These are phyloP conservation scores for Idris sp. DNA, from an alignment of 1,140 invertebrate species.

Conservation along the genomic window DNA sequence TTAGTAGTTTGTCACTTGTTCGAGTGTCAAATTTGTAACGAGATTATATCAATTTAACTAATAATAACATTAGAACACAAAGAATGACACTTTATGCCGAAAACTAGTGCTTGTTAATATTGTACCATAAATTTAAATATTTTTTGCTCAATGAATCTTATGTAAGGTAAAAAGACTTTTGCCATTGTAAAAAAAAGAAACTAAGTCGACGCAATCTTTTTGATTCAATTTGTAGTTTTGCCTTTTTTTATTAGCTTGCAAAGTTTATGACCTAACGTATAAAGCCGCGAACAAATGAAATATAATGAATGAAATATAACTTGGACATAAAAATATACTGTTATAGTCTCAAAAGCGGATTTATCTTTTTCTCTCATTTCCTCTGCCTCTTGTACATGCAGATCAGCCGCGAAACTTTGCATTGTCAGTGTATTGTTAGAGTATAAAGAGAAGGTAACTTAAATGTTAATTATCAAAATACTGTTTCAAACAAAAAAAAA, in stretches of 20 bases:
- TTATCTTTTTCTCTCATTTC: slow-evolving; percentile 40
- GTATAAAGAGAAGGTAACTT: slow-evolving; percentile 36
- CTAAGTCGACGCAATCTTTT: too few relatives aligned
- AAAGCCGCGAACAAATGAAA: slow-evolving; percentile 13
- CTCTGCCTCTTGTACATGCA: slow-evolving; percentile 30
- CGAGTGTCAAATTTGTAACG: too few relatives aligned
- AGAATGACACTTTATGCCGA: too few relatives aligned
- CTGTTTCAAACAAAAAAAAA: slow-evolving; percentile 15
- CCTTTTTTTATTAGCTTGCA: too few relatives aligned
- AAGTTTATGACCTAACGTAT: slow-evolving; percentile 2
- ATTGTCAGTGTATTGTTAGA: slow-evolving; percentile 21
- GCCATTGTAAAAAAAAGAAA: too few relatives aligned
- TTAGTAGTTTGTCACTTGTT: too few relatives aligned
- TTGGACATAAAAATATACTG: slow-evolving; percentile 21
- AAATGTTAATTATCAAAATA: slow-evolving; percentile 41
- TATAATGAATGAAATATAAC: slow-evolving; percentile 26
- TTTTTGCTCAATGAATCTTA: too few relatives aligned
- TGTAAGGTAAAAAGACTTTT: too few relatives aligned
- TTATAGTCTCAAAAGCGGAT: slow-evolving; percentile 35
- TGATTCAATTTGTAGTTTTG: neutral
- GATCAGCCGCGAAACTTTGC: slow-evolving; percentile 36
- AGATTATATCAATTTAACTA: too few relatives aligned
- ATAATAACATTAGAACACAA: too few relatives aligned
- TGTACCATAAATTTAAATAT: too few relatives aligned
- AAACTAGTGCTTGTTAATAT: too few relatives aligned